Conservation (phyloP, 2,797 vertebrate species). For the Scarus forsteni region DNA sequence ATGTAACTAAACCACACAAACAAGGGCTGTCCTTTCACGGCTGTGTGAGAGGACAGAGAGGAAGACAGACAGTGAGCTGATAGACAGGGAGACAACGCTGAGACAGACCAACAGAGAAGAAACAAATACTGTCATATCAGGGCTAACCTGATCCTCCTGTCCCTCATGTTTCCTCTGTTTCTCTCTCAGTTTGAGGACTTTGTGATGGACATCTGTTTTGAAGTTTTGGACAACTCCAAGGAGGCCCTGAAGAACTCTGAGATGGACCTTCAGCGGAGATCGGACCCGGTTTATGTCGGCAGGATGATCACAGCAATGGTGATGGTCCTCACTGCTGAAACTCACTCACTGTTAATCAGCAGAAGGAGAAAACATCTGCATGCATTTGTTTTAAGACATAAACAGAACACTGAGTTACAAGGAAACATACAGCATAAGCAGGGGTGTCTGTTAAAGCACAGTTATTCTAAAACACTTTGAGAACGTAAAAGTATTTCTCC, state of each 20-base stretch:
- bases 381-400: no score
- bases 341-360: neutral
- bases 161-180: neutral
- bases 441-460: no score
- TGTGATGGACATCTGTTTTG: slow-evolving; percentile 90
- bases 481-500: no score
- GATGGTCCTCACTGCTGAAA: slow-evolving; percentile 27
- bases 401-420: no score
- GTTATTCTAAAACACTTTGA: no score
- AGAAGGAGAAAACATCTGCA: no score
- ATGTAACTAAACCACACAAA: slow-evolving; percentile 73
- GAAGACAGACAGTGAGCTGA: slow-evolving; percentile 21
- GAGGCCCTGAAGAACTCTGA: slow-evolving; percentile 81
- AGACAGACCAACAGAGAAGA: neutral
- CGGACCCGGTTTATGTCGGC: slow-evolving; percentile 86
- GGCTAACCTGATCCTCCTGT: neutral
- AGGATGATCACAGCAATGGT: slow-evolving; percentile 89
- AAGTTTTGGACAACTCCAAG: slow-evolving; percentile 88
- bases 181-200: slow-evolving; percentile 87
- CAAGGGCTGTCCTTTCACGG: slow-evolving; percentile 61
- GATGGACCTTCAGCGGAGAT: slow-evolving; percentile 79
- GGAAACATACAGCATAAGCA: no score
- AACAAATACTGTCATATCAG: neutral
- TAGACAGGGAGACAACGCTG: neutral
- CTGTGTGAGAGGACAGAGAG: slow-evolving; percentile 15